Evolutionary conservation across 2,113 vertebrate genomes (phyloP), one percentile per base, ranked within the genome.

Genomic region (Oreochromis aureus): DNA sequence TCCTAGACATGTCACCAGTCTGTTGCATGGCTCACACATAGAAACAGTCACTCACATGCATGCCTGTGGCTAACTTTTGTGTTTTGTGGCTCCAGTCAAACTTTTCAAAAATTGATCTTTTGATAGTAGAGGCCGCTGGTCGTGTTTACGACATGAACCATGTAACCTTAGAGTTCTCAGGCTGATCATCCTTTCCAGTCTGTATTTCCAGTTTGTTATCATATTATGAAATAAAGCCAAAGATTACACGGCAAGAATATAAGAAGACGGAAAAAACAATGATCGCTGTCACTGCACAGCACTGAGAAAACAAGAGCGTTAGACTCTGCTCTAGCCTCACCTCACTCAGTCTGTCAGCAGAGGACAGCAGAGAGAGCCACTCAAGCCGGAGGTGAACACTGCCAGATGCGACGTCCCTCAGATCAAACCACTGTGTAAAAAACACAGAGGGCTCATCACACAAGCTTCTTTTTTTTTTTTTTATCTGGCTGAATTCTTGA

Each of bases 371-470:
- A 6, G 97, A 97, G 41, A 98, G 97, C 98, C 98, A 99, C 87
- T 99, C 98, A 87, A 99, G 94, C 66, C 96, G 94, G 89, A 99
- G 95, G 92, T 97, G 98, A 61, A 99, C 95, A 22, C 97, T 97
- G 61, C 98, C 98, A 34, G 95, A 96, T 7, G 96, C 93, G 3
- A 96, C 96, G 24, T 97, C 97, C 90, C 93, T 97, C 81, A 99
- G 94, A 78, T 94, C 95, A 87, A 97, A 98, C 98, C 98, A 99
- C 98, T 98, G 94, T 13, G 79, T 80, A 90, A 48, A 71, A 82
- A 34, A 84, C 78, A 69, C 69, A 91, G 34, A 32, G 2, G 32
- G 19, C 36, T 53, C n/a, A 80, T 87, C 59, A 92, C 66, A 27
- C 66, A 73, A 24, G 46, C 89, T 69, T 30, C 63, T 69, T 86